Percentiles rank a stretch among this genome's conserved stretches.
These are phyloP conservation scores for roundworm (Caenorhabditis elegans) DNA, from an alignment of 1,140 invertebrate genomes.

Conservation along the genomic window WBcel235 BX284604.4:5574001-5574500, in stretches of 20 bases:
- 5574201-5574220: not conserved
- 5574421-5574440: no score
- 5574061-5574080: not conserved
- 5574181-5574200: conserved; percentile 10
- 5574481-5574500: no score
- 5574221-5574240: not conserved
- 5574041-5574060: no score
- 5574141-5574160: conserved; percentile 17
- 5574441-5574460: no score
- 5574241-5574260: not conserved
- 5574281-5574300: not conserved
- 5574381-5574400: no score
- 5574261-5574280: not conserved
- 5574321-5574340: no score
- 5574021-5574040: not conserved
- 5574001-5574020: not conserved
- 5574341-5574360: no score
- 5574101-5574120: conserved; percentile 29
- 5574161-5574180: conserved; percentile 31
- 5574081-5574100: not conserved
- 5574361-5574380: no score
- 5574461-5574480: no score
- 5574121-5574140: conserved; percentile 32
- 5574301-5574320: no score
- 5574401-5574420: no score